A percentile compares a stretch with the other conserved stretches of the same genome.
Evolutionary conservation across 2,113 vertebrate genomes (phyloP).

Genomic region (Danio rerio): DNA sequence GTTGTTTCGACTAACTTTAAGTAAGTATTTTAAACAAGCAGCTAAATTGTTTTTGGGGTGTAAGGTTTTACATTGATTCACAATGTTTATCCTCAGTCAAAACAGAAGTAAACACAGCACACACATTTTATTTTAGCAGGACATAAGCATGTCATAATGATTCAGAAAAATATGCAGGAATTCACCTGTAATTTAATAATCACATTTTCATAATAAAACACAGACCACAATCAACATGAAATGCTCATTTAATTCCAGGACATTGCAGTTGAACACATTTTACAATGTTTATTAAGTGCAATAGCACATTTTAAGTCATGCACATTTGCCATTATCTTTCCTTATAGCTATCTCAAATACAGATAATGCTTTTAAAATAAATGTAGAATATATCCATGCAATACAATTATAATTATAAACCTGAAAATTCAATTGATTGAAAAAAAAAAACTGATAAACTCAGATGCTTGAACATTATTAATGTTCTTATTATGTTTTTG

Average conservation of each 20-base stretch:
- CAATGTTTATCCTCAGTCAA: neutral
- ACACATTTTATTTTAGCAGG: neutral
- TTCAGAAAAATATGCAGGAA: neutral
- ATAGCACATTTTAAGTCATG: no score
- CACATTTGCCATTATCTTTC: neutral
- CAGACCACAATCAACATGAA: neutral
- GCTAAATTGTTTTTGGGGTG: no score
- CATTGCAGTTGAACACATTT: neutral
- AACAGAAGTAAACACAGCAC: neutral
- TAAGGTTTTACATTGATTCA: no score
- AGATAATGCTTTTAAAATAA: neutral
- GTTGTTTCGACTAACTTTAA: no score
- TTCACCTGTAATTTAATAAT: neutral
- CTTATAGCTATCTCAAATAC: neutral
- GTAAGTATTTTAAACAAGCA: no score
- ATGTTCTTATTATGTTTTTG: neutral
- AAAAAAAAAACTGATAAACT: neutral
- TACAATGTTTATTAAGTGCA: neutral
- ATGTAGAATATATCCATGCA: neutral
- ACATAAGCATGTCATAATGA: neutral
- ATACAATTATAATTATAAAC: no score
- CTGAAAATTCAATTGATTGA: neutral
- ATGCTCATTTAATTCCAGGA: neutral
- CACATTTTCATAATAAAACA: neutral
- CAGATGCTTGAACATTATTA: no score